Conservation (phyloP, 2,113 vertebrate genomes). For the Orientallactaga bullata region DNA sequence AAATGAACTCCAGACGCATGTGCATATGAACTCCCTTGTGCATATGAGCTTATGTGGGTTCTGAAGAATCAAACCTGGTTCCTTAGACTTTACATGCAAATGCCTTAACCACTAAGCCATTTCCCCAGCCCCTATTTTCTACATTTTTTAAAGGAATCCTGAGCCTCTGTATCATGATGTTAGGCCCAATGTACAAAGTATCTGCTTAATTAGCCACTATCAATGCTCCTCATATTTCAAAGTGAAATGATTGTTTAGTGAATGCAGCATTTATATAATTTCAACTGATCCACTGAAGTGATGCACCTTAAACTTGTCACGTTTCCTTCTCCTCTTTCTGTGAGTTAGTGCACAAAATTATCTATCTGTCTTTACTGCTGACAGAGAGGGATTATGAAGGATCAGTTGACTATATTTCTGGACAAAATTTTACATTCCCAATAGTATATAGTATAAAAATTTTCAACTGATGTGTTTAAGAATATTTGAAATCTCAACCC, state of each 20-base stretch:
- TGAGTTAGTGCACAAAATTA: slow-evolving; percentile 54
- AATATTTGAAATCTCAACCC: slow-evolving; percentile 50
- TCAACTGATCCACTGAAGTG: slow-evolving; percentile 59
- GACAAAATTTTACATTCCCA: slow-evolving; percentile 64
- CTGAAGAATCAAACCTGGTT: too few relatives aligned
- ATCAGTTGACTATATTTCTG: slow-evolving; percentile 35
- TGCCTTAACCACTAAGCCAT: too few relatives aligned
- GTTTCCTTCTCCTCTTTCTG: slow-evolving; percentile 51
- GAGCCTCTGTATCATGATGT: neutral
- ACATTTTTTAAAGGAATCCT: neutral
- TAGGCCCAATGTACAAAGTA: slow-evolving; percentile 2
- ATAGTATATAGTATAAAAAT: slow-evolving; percentile 32
- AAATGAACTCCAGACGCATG: too few relatives aligned
- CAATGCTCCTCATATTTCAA: slow-evolving; percentile 28
- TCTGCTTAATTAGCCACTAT: neutral
- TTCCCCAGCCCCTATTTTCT: neutral
- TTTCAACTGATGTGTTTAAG: slow-evolving; percentile 43
- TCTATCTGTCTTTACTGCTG: neutral
- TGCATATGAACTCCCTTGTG: too few relatives aligned
- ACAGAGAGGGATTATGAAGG: neutral
- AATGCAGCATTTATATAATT: slow-evolving; percentile 25
- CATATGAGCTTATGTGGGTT: too few relatives aligned
- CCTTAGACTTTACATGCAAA: too few relatives aligned
- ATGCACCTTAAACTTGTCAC: neutral
- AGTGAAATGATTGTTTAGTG: neutral